A percentile compares a stretch with the other conserved stretches of the same genome.
Conservation (phyloP, 2,888 invertebrate species). For the Nysson spinosus region DNA sequence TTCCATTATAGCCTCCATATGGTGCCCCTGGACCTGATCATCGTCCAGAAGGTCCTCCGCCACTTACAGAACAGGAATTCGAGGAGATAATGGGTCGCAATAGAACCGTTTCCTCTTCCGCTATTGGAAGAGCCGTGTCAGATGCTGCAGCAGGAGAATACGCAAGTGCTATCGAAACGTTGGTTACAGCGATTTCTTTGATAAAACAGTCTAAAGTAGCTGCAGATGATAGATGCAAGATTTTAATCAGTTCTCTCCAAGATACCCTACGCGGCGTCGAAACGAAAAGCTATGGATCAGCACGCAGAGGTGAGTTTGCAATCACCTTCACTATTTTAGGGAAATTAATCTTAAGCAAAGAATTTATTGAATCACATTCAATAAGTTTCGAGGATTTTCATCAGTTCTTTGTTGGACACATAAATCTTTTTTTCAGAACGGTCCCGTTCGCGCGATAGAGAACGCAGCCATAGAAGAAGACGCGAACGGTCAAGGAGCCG, state of each 20-base stretch:
- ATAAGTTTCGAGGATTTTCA: no score
- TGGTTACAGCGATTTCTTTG: constrained; percentile 98
- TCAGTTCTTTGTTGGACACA: no score
- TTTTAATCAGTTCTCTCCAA: constrained; percentile 96
- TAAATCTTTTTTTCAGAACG: constrained; percentile 76
- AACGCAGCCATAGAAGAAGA: constrained; percentile 81
- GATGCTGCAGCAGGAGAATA: constrained; percentile 99
- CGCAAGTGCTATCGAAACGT: constrained; percentile 98
- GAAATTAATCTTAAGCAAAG: no score
- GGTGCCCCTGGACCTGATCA: constrained; percentile 80
- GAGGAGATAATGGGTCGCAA: constrained; percentile 99
- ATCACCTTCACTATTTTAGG: background rate
- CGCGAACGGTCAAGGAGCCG: constrained; percentile 86
- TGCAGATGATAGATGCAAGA: constrained; percentile 98
- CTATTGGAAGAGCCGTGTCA: constrained; percentile 97
- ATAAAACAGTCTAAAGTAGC: constrained; percentile 98
- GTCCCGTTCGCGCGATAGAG: constrained; percentile 79
- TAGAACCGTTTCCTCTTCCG: constrained; percentile 97
- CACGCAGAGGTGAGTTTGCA: constrained; percentile 80
- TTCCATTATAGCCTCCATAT: constrained; percentile 78
- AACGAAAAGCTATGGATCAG: constrained; percentile 94
- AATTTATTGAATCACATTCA: no score
- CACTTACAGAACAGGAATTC: constrained; percentile 94
- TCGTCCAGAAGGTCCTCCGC: constrained; percentile 81
- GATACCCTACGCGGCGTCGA: constrained; percentile 98